Evolutionary conservation across 2,888 invertebrate species (phyloP), one percentile per base, ranked within the genome.

Genomic region (Agrotis clavis): DNA sequence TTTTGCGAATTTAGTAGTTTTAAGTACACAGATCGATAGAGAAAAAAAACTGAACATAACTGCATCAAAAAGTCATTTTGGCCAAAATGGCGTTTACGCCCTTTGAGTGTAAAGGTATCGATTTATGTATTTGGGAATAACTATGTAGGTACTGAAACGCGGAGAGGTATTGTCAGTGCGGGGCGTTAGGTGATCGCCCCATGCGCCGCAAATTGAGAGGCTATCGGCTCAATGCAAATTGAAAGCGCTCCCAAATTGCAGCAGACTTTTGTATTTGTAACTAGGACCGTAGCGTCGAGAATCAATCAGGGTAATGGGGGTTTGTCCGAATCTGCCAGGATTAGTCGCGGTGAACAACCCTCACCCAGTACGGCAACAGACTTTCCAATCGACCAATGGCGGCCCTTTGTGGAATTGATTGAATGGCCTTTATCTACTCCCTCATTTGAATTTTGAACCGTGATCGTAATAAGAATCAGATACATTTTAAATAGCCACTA

Each of bases 221-320:
- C 90, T 89, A 90, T 87, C 87, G 90, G 91, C 90, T 92, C 92
- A 89, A 92, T 91, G 92, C 92, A 94, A 95, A 95, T 95, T 94
- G 95, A 94, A 94, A 95, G 93, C 94, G 91, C 87, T 92, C 86
- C 91, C 89, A 91, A 95, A 94, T 94, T 92, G 93, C 93, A 92
- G 87, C 90, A 92, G 92, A 92, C 92, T 94, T 95, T 94, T 94
- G 94, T 95, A 91, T 94, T 94, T 94, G 92, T 94, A 94, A 92
- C 94, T 90, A 92, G 92, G 88, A 87, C 89, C 85, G 87, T 87
- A 90, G 88, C 88, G 89, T 87, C 91, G 92, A 91, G 92, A 94
- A 95, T 95, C 95, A 95, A 95, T 96, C 95, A 94, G 90, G 87
- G 93, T 95, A 95, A 95, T 95, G 91, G 94, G 90, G 91, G 91